These are phyloP conservation scores for Plectrocnemia conspersa DNA, from an alignment of 1,140 invertebrate genomes.

Conservation along the genomic window DNA sequence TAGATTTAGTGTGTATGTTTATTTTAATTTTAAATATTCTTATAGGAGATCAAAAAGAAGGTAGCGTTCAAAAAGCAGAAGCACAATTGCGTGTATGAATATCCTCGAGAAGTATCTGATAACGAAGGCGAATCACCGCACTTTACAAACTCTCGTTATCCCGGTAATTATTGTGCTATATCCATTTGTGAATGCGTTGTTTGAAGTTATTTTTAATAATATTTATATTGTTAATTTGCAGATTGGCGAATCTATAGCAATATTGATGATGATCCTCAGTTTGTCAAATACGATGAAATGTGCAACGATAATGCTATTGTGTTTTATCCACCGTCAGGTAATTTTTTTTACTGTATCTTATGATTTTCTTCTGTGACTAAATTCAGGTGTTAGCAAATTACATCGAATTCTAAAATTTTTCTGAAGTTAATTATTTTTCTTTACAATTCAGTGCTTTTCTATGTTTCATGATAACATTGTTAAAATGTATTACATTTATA, in stretches of 20 bases:
- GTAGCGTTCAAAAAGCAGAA: conserved; percentile 79
- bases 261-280: conserved; percentile 15
- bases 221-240: conserved; percentile 7
- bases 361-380: not conserved
- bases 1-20: not conserved
- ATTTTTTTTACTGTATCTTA: not conserved
- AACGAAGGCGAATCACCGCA: conserved; percentile 41
- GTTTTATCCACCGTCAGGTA: conserved; percentile 4
- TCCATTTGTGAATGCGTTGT: conserved; percentile 2
- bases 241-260: conserved; percentile 15
- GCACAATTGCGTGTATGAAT: conserved; percentile 77
- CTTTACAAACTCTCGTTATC: conserved; percentile 46
- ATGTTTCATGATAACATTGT: no score
- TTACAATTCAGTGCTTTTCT: no score
- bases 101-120: conserved; percentile 62
- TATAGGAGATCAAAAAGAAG: conserved; percentile 50
- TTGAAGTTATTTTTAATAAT: conserved; percentile 1
- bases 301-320: not conserved
- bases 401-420: no score
- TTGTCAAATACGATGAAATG: conserved; percentile 9
- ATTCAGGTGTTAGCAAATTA: not conserved
- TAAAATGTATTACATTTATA: no score
- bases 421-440: no score
- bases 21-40: conserved; percentile 7
- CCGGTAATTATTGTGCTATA: conserved; percentile 36